A percentile compares a stretch with the other conserved stretches of the same genome.
Evolutionary conservation across 2,113 vertebrate genomes (phyloP).

Genomic region (Otocyon megalotis): DNA sequence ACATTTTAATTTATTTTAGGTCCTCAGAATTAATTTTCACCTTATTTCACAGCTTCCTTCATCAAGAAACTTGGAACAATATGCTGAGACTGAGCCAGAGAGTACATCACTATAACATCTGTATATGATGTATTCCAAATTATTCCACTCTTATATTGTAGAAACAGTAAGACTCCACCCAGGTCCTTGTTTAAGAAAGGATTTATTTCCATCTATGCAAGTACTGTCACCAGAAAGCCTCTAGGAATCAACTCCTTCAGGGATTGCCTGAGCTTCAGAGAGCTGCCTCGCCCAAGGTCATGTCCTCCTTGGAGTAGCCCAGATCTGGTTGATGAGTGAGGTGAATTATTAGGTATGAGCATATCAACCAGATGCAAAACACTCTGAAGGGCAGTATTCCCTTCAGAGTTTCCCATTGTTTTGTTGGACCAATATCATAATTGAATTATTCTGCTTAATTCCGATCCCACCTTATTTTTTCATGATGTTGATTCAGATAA

Average conservation of each 20-base stretch:
- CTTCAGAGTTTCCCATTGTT: neutral
- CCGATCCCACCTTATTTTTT: neutral
- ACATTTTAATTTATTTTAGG: neutral
- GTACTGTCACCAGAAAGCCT: neutral
- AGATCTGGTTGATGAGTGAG: neutral
- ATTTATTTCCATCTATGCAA: neutral
- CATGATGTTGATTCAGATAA: neutral
- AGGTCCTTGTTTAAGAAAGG: neutral
- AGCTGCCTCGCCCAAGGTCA: neutral
- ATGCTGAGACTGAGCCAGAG: neutral
- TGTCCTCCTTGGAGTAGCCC: neutral
- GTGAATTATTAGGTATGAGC: neutral
- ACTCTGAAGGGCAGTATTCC: neutral
- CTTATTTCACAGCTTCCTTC: conserved; percentile 1
- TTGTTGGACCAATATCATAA: neutral
- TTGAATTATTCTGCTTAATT: neutral
- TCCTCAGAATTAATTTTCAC: conserved; percentile 24
- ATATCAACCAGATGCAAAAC: neutral
- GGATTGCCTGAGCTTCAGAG: neutral
- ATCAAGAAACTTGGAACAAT: conserved; percentile 17
- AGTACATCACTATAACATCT: neutral
- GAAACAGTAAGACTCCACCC: neutral
- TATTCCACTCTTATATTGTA: neutral
- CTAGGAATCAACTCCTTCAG: neutral
- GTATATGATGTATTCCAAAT: neutral